Conservation (phyloP, 1,140 invertebrate species). For the Matsumurasca onukii region DNA sequence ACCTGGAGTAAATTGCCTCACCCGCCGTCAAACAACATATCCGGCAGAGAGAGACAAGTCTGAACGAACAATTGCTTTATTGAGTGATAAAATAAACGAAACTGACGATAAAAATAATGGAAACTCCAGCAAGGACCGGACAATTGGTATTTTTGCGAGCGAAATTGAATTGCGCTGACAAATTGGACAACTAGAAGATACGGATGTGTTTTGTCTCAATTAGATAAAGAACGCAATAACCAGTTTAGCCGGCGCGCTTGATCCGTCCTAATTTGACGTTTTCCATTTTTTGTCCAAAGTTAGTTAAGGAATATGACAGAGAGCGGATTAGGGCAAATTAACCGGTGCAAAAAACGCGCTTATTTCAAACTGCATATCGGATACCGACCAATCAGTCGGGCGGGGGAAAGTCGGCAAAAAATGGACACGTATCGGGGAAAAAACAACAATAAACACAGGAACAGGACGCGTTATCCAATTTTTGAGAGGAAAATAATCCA, state of each 20-base stretch:
- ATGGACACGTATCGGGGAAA: slow-evolving; percentile 23
- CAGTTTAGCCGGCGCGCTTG: background rate
- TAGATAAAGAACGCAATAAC: slow-evolving; percentile 26
- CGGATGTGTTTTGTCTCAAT: slow-evolving; percentile 20
- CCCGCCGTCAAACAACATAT: too few relatives aligned
- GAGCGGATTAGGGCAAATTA: slow-evolving; percentile 14
- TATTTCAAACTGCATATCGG: slow-evolving; percentile 24
- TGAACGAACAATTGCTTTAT: too few relatives aligned
- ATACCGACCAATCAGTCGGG: slow-evolving; percentile 11
- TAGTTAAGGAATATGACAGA: slow-evolving; percentile 25
- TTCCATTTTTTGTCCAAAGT: slow-evolving; percentile 20
- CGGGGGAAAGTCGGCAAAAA: slow-evolving; percentile 25
- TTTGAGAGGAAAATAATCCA: slow-evolving; percentile 23
- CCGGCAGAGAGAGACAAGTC: too few relatives aligned
- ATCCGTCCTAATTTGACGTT: slow-evolving; percentile 8
- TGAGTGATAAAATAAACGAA: too few relatives aligned
- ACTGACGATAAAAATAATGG: too few relatives aligned
- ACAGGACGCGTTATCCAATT: slow-evolving; percentile 26
- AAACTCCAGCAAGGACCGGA: background rate
- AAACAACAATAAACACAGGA: slow-evolving; percentile 25
- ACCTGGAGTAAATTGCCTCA: too few relatives aligned
- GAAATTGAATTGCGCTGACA: slow-evolving; percentile 9
- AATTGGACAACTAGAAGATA: slow-evolving; percentile 20
- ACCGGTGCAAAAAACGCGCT: slow-evolving; percentile 4
- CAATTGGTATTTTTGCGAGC: background rate